phyloP scores from a whole-genome alignment of 1,140 invertebrate species.

The Solenopsis fugax region DNA sequence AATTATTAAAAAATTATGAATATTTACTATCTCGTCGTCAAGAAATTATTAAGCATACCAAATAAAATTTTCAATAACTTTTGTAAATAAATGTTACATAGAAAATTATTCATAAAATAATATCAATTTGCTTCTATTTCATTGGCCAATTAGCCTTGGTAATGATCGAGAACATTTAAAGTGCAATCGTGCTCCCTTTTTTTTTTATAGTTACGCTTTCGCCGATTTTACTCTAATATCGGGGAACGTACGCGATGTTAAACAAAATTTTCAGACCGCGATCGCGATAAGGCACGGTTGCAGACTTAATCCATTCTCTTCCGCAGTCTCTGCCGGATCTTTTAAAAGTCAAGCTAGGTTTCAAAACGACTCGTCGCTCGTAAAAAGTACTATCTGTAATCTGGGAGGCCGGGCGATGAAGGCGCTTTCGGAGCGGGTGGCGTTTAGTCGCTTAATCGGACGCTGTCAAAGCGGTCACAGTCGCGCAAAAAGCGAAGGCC shows the following conservation, averaged over 20 bases:
- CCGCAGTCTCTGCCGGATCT: constrained; percentile 1
- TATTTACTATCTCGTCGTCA: background rate
- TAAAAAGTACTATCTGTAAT: constrained; percentile 63
- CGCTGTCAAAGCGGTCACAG: constrained; percentile 22
- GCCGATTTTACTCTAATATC: background rate
- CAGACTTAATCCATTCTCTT: constrained; percentile 41
- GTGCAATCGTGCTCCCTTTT: background rate
- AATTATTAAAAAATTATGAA: background rate
- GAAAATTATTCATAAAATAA: background rate
- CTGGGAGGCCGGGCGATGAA: background rate
- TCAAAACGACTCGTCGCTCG: constrained; percentile 59
- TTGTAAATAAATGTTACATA: background rate
- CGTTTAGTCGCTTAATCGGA: constrained; percentile 66
- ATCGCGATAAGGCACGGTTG: constrained; percentile 40
- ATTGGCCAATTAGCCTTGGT: background rate
- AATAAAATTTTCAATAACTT: constrained; percentile 13
- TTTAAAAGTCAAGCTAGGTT: constrained; percentile 45
- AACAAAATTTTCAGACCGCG: background rate
- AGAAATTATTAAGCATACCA: background rate
- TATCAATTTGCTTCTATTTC: background rate
- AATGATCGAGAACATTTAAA: background rate
- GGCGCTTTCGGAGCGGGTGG: constrained; percentile 1
- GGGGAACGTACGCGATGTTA: background rate
- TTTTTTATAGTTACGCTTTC: background rate
- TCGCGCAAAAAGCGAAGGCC: constrained; percentile 6